Conservation (phyloP, 2,113 vertebrate genomes). For the Pomatostomus ruficeps region DNA sequence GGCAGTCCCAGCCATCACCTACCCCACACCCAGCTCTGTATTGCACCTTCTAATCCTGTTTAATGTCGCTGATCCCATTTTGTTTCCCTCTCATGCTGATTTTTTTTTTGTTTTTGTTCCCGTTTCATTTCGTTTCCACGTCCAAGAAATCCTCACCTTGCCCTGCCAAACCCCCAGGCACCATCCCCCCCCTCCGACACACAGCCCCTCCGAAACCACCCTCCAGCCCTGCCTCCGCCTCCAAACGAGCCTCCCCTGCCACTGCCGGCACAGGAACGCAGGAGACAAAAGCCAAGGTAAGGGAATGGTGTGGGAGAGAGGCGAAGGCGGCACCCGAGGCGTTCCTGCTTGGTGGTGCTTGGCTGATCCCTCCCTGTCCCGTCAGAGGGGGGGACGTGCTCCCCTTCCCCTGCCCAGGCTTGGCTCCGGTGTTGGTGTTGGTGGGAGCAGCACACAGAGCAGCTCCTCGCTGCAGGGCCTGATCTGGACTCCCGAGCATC, state of each 20-base stretch:
- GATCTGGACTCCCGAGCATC: neutral
- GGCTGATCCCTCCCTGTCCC: neutral
- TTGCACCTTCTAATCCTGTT: slow-evolving; percentile 32
- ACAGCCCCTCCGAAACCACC: slow-evolving; percentile 74
- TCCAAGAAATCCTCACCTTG: slow-evolving; percentile 81
- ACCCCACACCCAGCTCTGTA: neutral
- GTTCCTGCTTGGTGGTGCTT: neutral
- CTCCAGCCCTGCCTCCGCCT: slow-evolving; percentile 65
- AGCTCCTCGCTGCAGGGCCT: neutral
- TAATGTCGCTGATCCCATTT: neutral
- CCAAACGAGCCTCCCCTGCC: slow-evolving; percentile 74
- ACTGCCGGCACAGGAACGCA: slow-evolving; percentile 64
- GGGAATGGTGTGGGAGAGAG: slow-evolving; percentile 45
- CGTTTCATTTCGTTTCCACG: slow-evolving; percentile 65
- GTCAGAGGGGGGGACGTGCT: neutral
- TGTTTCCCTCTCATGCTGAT: slow-evolving; percentile 41
- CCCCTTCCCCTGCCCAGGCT: neutral
- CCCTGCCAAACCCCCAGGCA: slow-evolving; percentile 71
- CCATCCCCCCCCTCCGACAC: slow-evolving; percentile 73
- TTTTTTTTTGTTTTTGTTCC: neutral
- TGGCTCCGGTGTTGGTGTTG: neutral
- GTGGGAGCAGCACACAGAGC: neutral
- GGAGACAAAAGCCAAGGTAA: slow-evolving; percentile 75
- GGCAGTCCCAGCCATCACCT: neutral
- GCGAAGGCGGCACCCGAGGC: fast-evolving